Conservation (phyloP, 2,797 vertebrate genomes). For the Halcyon badia region DNA sequence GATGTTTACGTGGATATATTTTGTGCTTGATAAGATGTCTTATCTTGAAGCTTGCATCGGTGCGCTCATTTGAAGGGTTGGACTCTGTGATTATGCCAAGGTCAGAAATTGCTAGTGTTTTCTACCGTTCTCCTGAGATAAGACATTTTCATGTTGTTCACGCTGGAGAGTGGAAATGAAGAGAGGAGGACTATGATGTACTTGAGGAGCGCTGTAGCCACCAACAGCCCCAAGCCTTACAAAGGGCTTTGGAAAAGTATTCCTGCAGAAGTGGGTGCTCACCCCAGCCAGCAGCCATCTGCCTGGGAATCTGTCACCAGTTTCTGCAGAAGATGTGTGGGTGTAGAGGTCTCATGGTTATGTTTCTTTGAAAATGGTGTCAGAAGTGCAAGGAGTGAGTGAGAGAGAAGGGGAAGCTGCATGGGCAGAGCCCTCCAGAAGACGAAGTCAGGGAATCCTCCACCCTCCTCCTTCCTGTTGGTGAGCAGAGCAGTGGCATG, state of each 20-base stretch:
- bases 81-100: fast-evolving
- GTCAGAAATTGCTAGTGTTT: fast-evolving
- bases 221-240: not conserved
- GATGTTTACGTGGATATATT: fast-evolving
- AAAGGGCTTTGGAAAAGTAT: not conserved
- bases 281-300: not conserved
- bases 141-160: not conserved
- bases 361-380: not conserved
- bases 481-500: fast-evolving
- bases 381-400: not conserved
- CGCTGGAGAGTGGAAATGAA: not conserved
- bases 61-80: not conserved
- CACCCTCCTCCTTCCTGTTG: not conserved
- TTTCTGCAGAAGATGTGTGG: not conserved
- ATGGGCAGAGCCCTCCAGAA: not conserved
- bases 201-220: fast-evolving
- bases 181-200: not conserved
- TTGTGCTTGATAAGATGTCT: not conserved
- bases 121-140: not conserved
- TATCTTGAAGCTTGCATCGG: not conserved
- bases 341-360: fast-evolving
- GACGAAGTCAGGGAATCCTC: not conserved
- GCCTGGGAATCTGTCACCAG: not conserved
- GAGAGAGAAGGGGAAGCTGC: not conserved
- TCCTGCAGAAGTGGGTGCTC: not conserved